Evolutionary conservation across 2,797 vertebrate species (phyloP).

Genomic region (Decapterus maruadsi): DNA sequence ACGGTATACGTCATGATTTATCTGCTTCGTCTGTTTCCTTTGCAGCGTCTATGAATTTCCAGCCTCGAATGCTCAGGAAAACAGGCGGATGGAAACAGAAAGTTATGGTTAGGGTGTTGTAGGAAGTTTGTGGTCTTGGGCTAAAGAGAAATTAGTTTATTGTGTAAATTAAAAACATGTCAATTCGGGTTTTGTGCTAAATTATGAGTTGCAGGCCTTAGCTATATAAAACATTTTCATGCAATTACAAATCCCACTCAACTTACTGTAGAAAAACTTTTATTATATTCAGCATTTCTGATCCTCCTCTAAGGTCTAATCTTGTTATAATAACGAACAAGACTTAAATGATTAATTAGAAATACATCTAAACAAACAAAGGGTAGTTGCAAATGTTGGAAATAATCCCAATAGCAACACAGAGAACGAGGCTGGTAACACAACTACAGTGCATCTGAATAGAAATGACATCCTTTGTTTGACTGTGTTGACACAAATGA

Average conservation of each 20-base stretch:
- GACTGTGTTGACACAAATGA: constrained; percentile 30
- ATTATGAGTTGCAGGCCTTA: background rate
- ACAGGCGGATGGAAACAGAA: background rate
- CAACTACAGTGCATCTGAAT: background rate
- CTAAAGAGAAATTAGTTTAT: background rate
- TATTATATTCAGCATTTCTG: background rate
- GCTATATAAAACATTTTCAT: background rate
- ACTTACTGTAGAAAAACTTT: too few relatives aligned
- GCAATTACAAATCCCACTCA: too few relatives aligned
- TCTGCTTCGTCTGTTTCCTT: background rate
- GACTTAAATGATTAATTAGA: background rate
- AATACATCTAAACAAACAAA: background rate
- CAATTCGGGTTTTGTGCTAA: background rate
- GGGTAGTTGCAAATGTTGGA: background rate
- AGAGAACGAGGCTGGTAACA: constrained; percentile 16
- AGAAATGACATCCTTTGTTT: constrained; percentile 3
- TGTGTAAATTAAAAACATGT: background rate
- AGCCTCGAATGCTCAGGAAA: too few relatives aligned
- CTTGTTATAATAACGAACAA: background rate
- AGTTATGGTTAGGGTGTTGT: too few relatives aligned
- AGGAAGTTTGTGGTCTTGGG: background rate
- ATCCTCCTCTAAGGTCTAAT: background rate
- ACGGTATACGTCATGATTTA: background rate
- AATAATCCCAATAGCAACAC: background rate
- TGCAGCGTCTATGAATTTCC: too few relatives aligned